These are phyloP conservation scores for Trachelus stipa DNA, from an alignment of 2,888 invertebrate species.

Conservation along the genomic window DNA sequence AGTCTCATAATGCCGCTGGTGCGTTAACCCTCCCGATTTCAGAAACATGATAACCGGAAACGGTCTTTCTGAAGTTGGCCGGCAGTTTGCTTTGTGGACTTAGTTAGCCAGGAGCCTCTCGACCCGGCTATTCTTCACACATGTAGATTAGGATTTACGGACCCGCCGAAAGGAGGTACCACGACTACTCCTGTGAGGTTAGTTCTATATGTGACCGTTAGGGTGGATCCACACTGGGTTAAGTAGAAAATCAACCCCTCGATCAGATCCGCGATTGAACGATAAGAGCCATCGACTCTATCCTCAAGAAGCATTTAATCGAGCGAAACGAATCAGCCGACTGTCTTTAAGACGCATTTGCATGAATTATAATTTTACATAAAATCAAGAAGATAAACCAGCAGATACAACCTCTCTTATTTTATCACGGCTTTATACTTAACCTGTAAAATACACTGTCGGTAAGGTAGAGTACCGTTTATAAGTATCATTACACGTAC, in stretches of 20 bases:
- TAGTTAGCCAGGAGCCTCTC: not conserved
- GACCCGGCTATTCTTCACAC: conserved; percentile 16
- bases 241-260: not conserved
- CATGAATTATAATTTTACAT: not conserved
- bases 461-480: not conserved
- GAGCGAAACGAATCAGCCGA: not conserved
- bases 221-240: not conserved
- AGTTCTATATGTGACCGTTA: not conserved
- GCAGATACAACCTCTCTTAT: not conserved
- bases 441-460: not conserved
- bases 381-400: not conserved
- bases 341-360: not conserved
- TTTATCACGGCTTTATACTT: not conserved
- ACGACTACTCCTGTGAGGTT: not conserved
- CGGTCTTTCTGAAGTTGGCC: not conserved
- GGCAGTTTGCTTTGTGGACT: not conserved
- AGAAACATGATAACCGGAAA: not conserved
- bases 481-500: not conserved
- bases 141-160: conserved; percentile 26
- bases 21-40: not conserved
- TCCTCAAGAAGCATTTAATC: not conserved
- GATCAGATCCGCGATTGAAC: not conserved
- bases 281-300: not conserved
- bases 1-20: not conserved
- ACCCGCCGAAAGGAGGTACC: not conserved